A percentile compares a stretch with the other conserved stretches of the same genome.
Evolutionary conservation across 2,113 vertebrate genomes (phyloP).

Genomic region (Clarias batrachus): DNA sequence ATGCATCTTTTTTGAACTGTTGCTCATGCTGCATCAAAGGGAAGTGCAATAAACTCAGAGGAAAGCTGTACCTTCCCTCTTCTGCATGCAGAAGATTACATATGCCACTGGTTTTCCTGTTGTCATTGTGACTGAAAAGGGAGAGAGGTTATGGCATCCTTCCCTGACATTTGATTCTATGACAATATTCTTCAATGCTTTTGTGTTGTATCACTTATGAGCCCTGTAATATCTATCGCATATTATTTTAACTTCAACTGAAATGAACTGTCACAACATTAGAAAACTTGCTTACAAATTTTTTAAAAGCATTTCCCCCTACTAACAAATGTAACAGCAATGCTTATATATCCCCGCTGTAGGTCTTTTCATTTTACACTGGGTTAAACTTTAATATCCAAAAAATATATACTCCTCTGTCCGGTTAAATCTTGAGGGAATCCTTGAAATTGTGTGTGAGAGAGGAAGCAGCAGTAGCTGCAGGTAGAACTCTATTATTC

Average conservation of each 20-base stretch:
- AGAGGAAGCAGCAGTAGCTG: conserved; percentile 18
- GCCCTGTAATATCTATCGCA: too few relatives aligned
- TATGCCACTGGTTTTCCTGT: background rate
- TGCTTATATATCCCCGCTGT: background rate
- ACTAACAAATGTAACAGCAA: background rate
- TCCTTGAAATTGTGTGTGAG: background rate
- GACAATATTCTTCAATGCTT: background rate
- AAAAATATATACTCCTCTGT: background rate
- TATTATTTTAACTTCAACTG: background rate
- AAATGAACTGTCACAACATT: background rate
- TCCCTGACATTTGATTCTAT: background rate
- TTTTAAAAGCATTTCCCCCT: background rate
- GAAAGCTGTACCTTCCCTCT: background rate
- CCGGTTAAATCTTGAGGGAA: conserved; percentile 26
- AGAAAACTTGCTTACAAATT: background rate
- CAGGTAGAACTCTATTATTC: conserved; percentile 22
- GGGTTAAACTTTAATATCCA: conserved; percentile 37
- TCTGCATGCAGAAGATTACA: background rate
- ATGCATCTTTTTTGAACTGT: background rate
- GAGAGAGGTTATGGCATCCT: background rate
- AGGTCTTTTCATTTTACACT: conserved; percentile 34
- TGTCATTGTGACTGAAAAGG: background rate
- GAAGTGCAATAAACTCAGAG: background rate
- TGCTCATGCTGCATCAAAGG: background rate
- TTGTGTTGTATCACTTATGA: background rate